Evolutionary conservation across 1,140 invertebrate species (phyloP).

Genomic region (Apis cerana): DNA sequence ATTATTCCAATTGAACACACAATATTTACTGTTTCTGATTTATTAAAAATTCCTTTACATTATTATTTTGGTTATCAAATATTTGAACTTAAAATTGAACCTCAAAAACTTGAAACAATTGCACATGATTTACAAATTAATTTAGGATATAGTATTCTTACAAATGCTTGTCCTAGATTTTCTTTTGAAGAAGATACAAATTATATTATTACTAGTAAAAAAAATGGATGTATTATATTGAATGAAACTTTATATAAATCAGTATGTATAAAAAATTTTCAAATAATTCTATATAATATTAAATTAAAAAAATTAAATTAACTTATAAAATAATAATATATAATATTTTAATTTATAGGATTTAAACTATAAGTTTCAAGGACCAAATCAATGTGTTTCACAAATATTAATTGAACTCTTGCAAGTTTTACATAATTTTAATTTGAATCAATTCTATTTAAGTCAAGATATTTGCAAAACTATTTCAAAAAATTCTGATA

Average conservation of each 20-base stretch:
- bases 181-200: slow-evolving; percentile 57
- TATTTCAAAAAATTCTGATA: slow-evolving; percentile 55
- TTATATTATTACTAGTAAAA: slow-evolving; percentile 60
- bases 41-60: slow-evolving; percentile 70
- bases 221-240: slow-evolving; percentile 69
- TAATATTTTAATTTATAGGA: slow-evolving; percentile 43
- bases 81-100: slow-evolving; percentile 81
- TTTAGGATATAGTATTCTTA: slow-evolving; percentile 82
- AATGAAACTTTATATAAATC: slow-evolving; percentile 61
- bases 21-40: slow-evolving; percentile 53
- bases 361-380: slow-evolving; percentile 42
- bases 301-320: not conserved
- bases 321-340: not conserved
- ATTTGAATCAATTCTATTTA: slow-evolving; percentile 44
- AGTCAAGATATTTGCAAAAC: slow-evolving; percentile 39
- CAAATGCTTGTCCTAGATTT: slow-evolving; percentile 82
- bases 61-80: slow-evolving; percentile 82
- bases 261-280: slow-evolving; percentile 42
- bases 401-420: slow-evolving; percentile 71
- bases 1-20: slow-evolving; percentile 61
- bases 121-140: slow-evolving; percentile 83
- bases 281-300: not conserved
- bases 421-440: slow-evolving; percentile 47
- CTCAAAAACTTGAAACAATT: slow-evolving; percentile 81
- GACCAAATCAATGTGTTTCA: slow-evolving; percentile 71